phyloP scores from a whole-genome alignment of 2,888 invertebrate genomes.

The Quadriops clusia region DNA sequence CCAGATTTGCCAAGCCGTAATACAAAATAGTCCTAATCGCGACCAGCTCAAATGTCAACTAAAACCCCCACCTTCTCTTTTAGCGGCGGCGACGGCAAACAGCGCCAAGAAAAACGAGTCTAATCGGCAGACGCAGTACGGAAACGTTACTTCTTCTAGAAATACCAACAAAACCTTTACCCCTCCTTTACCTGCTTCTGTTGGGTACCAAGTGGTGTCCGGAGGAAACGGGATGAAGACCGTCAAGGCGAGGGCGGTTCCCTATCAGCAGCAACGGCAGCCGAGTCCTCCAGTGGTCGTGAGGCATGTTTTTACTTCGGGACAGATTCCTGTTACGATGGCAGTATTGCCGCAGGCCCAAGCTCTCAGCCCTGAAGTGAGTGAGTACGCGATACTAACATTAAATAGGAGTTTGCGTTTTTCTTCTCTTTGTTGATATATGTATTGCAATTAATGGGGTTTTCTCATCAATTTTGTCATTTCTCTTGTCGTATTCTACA shows the following conservation, averaged over 20 bases:
- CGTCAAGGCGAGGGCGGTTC: conserved; percentile 33
- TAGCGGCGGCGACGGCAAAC: conserved; percentile 40
- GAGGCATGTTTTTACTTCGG: conserved; percentile 45
- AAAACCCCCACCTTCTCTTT: conserved; percentile 71
- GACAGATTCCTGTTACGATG: conserved; percentile 47
- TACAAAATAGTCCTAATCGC: conserved; percentile 86
- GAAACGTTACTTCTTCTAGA: conserved; percentile 33
- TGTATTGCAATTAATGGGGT: no score
- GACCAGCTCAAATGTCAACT: conserved; percentile 76
- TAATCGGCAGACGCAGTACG: conserved; percentile 35
- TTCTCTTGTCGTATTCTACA: no score
- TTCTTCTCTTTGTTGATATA: no score
- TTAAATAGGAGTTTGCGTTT: no score
- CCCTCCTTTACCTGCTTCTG: conserved; percentile 33
- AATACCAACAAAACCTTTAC: conserved; percentile 33
- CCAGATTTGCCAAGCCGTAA: conserved; percentile 87
- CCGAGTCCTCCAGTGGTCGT: conserved; percentile 52
- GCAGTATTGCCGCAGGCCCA: conserved; percentile 40
- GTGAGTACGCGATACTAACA: conserved; percentile 21
- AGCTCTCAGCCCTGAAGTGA: conserved; percentile 35
- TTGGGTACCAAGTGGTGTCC: conserved; percentile 27
- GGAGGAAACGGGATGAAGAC: conserved; percentile 34
- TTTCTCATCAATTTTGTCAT: no score
- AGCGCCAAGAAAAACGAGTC: conserved; percentile 26
- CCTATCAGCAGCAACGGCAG: conserved; percentile 43